Percentiles rank a stretch among this genome's conserved stretches.
phyloP scores from a whole-genome alignment of 2,113 vertebrate genomes.

The Speoplatyrhinus poulsoni region DNA sequence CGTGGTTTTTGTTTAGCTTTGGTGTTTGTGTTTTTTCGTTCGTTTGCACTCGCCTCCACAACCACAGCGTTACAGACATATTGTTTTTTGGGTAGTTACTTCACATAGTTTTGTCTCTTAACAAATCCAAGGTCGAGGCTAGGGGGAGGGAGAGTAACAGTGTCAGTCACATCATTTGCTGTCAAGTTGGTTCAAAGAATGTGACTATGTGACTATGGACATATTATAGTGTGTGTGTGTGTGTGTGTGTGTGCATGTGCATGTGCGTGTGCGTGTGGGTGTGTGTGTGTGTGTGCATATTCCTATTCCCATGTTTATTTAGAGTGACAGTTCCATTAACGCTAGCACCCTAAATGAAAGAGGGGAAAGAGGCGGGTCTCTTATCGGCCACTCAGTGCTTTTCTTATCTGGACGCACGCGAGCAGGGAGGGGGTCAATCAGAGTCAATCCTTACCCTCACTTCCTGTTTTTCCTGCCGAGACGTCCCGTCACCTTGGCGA shows the following conservation, averaged over 20 bases:
- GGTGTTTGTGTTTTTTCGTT: too few relatives aligned
- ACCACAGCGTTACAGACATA: too few relatives aligned
- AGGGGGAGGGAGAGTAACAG: conserved; percentile 34
- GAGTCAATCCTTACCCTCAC: conserved; percentile 57
- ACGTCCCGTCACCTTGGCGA: conserved; percentile 63
- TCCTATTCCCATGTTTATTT: conserved; percentile 35
- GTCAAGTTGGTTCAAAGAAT: not conserved
- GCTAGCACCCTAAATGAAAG: conserved; percentile 50
- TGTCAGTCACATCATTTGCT: conserved; percentile 45
- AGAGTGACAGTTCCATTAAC: conserved; percentile 45
- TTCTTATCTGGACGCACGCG: conserved; percentile 57
- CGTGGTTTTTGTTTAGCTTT: too few relatives aligned
- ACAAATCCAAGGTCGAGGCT: conserved; percentile 53
- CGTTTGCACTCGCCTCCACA: too few relatives aligned
- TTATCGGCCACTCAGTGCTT: conserved; percentile 25
- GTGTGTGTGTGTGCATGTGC: not conserved
- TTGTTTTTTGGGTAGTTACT: conserved; percentile 12
- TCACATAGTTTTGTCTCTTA: conserved; percentile 66
- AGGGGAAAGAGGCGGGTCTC: conserved; percentile 49
- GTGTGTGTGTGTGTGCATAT: not conserved
- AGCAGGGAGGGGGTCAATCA: conserved; percentile 76
- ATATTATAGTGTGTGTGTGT: not conserved
- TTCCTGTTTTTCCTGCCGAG: conserved; percentile 78
- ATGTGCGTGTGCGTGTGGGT: not conserved
- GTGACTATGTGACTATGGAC: not conserved